Base-by-base conservation (phyloP, 2,797 vertebrate genomes). In the Meda fulgida region DNA sequence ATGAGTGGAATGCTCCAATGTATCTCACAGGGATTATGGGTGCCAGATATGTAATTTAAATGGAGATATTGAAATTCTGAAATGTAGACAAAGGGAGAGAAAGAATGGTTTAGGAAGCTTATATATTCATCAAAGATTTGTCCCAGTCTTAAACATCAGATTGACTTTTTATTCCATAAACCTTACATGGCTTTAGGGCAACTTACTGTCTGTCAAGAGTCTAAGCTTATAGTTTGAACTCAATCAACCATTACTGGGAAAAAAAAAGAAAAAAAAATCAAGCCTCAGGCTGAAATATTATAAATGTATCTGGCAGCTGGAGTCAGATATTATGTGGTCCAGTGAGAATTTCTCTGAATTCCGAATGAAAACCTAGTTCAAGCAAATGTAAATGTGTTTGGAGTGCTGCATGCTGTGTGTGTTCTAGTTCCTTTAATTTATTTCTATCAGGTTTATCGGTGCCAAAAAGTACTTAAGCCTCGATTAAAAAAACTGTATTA, bases 11-110 rank as follows among this genome's bases (percentile, higher is more conserved):
- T 71, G 76, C 4, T 23, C 43, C n/a, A 70, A 58, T n/a, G 21
- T 77, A 83, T 63, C 58, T 80, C 9, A n/a, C 34, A 87, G 31
- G 80, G 48, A 78, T 89, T 46, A 16, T 29, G 18, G 5, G 23
- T 67, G 76, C 76, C 80, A 85, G 86, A 82, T 78, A 65, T 26
- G 14, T 43, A 43, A 85, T 90, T 89, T 87, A 66, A 18, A 58
- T 78, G 31, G 48, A 78, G 75, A 88, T 51, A 86, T 71, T 85
- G 1, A 19, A 82, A 76, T 81, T 80, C 31, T 53, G 63, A 71
- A 38, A 63, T 46, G 13, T 34, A n/a, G 29, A 34, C 48, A 73
- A 48, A 89, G 78, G 70, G 7, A 34, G 76, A 36, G 40, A 77
- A 55, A 69, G 19, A 18, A 21, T 60, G 11, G 11, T 60, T 58